Evolutionary conservation across 2,888 invertebrate genomes (phyloP).

Genomic region (Rotaria macrura): DNA sequence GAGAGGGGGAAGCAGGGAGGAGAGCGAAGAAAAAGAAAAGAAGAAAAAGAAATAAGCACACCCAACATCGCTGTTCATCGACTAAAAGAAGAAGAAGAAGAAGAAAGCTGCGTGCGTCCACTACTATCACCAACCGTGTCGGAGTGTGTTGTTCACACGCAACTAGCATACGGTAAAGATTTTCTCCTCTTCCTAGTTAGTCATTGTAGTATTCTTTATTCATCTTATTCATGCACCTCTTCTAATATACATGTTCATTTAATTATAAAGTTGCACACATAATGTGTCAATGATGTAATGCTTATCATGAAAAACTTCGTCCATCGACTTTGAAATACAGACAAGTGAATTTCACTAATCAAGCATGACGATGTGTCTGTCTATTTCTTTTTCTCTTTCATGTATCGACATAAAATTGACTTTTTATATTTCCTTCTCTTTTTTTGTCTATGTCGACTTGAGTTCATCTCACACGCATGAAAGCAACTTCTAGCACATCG

Average conservation of each 20-base stretch:
- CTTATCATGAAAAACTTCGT: not conserved
- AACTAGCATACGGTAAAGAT: not conserved
- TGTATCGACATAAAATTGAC: not conserved
- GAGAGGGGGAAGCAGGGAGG: not conserved
- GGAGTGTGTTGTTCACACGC: not conserved
- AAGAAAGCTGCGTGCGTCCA: not conserved
- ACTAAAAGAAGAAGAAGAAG: not conserved
- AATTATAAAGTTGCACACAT: not conserved
- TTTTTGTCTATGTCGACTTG: not conserved
- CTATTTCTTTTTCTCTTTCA: not conserved
- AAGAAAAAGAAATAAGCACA: not conserved
- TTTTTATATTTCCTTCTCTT: not conserved
- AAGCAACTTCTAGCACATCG: not conserved
- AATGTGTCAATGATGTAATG: not conserved
- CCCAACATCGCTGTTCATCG: not conserved
- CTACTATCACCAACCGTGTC: constrained; percentile 1
- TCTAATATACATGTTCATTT: not conserved
- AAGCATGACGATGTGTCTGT: constrained; percentile 6
- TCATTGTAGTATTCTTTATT: not conserved
- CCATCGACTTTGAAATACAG: constrained; percentile 4
- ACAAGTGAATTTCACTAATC: not conserved
- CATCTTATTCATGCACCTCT: not conserved
- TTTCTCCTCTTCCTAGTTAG: not conserved
- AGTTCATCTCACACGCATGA: constrained; percentile 8
- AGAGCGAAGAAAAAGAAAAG: not conserved